These are phyloP conservation scores for Drosophila willistoni DNA, from an alignment of 1,140 invertebrate species.

Conservation along the genomic window DNA sequence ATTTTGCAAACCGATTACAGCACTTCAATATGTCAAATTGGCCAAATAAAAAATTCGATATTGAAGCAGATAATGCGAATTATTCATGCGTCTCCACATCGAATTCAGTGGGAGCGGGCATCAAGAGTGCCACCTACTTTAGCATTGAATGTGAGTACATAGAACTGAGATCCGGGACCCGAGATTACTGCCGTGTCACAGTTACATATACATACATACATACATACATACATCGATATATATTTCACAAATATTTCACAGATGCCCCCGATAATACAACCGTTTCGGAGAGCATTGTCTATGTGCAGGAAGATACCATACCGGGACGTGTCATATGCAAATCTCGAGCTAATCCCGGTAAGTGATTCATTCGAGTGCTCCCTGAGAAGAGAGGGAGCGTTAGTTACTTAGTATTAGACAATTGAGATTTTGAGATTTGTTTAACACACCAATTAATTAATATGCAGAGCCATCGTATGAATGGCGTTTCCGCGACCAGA, in stretches of 20 bases:
- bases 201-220: constrained; percentile 10
- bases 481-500: constrained; percentile 76
- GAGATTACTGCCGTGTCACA: not conserved
- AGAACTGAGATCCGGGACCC: not conserved
- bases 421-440: constrained; percentile 9
- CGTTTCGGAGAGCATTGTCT: constrained; percentile 88
- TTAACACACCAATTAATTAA: not conserved
- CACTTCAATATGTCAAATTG: constrained; percentile 90
- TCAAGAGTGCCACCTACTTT: constrained; percentile 91
- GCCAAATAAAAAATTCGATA: constrained; percentile 90
- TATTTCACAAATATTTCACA: constrained; percentile 75
- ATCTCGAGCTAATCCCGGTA: constrained; percentile 89
- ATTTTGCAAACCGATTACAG: constrained; percentile 49
- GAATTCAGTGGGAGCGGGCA: constrained; percentile 89
- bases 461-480: constrained; percentile 69
- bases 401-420: too few species aligned
- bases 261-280: constrained; percentile 94
- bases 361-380: constrained; percentile 32
- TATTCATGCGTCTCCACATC: constrained; percentile 92
- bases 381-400: too few species aligned
- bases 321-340: constrained; percentile 90
- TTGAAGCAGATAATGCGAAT: constrained; percentile 90
- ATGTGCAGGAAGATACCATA: constrained; percentile 90
- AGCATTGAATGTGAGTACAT: constrained; percentile 93
- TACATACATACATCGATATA: not conserved